A percentile compares a stretch with the other conserved stretches of the same genome.
These are phyloP conservation scores for Andrena fulva DNA, from an alignment of 2,888 invertebrate genomes.

Conservation along the genomic window DNA sequence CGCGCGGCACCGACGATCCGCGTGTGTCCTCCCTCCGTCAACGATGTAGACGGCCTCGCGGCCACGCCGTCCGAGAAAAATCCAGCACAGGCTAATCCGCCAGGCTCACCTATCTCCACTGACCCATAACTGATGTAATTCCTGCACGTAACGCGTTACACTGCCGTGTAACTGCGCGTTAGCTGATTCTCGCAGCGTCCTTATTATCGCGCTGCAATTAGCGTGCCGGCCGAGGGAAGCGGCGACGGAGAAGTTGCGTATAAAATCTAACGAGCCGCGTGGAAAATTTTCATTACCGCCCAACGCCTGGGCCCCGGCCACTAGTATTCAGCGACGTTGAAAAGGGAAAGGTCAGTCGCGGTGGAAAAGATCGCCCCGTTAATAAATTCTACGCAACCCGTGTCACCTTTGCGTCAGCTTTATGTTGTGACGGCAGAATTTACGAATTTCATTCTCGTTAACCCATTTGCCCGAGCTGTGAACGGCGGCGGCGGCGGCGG, in stretches of 20 bases:
- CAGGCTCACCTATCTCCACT: conserved; percentile 74
- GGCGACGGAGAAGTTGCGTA: not conserved
- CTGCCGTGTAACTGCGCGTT: conserved; percentile 60
- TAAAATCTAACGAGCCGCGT: not conserved
- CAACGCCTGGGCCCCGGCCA: too few relatives aligned
- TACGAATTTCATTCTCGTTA: conserved; percentile 5
- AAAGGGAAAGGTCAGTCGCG: not conserved
- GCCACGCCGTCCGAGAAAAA: conserved; percentile 45
- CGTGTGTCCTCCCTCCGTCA: conserved; percentile 13
- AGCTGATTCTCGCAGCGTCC: not conserved
- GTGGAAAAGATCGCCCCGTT: too few relatives aligned
- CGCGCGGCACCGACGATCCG: not conserved
- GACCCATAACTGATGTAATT: conserved; percentile 73
- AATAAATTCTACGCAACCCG: not conserved
- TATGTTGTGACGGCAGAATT: not conserved
- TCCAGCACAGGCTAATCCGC: conserved; percentile 70
- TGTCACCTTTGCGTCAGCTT: conserved; percentile 6
- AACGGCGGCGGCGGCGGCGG: not conserved
- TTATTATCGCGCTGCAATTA: conserved; percentile 22
- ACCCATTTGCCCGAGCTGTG: conserved; percentile 5
- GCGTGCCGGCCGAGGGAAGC: not conserved
- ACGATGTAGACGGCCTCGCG: conserved; percentile 24
- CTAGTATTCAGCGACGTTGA: too few relatives aligned
- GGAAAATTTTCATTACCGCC: not conserved
- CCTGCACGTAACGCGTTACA: conserved; percentile 64